Base-by-base conservation (phyloP, 2,113 vertebrate genomes). In the Tupaia chinensis region DNA sequence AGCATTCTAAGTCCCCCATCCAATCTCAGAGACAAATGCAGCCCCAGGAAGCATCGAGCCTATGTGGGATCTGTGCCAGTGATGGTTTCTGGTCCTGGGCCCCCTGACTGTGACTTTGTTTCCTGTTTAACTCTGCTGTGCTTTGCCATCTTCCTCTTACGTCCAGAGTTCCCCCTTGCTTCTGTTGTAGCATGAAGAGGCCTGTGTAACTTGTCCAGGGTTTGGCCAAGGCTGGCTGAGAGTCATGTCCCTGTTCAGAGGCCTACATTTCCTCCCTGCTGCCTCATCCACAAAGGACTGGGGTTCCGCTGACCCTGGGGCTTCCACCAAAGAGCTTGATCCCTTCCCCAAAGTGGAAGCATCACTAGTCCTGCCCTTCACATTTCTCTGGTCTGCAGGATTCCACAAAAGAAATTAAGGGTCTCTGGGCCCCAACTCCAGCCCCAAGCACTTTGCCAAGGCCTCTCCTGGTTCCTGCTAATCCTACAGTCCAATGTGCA, bases 351-450 rank as follows among this genome's bases (percentile, higher is more conserved):
- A 58, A 83, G 32, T 13, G 9, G 25, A 34, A 5, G 1, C 9
- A 19, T 72, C 15, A 56, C 27, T 20, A 5, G 69, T 15, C 69
- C 32, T 7, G 7, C 53, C 83, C 54, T 19, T 9, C 2, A 4
- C 61, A 29, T 34, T 86, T 20, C 93, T 54, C 27, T n/a, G 1
- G 25, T 58, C 58, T 80, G 81, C 1, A 0, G 74, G 53, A 61
- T 29, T 70, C 54, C 92, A 93, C 89, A 91, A 88, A 87, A 91
- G 77, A 92, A 87, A 58, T 17, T 17, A 14, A 60, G 58, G 29
- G 23, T 60, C 53, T 22, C 25, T 12, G 53, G 87, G 87, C 61
- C 83, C 84, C 56, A 15, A 7, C 32, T 23, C 27, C 9, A 65
- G 66, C 58, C 53, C 32, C 2, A 1, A 72, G 82, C 3, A 2